Conservation (phyloP, 2,113 vertebrate genomes). For the Gnathonemus longibarbis region DNA sequence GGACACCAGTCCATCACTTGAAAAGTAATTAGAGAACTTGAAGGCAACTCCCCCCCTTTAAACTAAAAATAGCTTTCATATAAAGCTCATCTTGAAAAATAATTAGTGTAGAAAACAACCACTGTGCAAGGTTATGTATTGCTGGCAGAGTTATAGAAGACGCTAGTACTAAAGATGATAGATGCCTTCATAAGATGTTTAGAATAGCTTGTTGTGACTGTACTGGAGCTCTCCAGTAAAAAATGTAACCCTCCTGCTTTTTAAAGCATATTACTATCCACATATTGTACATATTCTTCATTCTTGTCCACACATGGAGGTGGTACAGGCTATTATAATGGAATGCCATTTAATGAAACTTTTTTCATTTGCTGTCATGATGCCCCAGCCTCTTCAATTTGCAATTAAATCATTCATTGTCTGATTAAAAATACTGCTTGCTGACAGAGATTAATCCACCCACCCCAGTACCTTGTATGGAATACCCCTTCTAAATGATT, state of each 20-base stretch:
- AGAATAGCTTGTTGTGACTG: background rate
- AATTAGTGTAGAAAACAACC: background rate
- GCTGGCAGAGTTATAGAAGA: background rate
- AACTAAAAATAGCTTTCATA: background rate
- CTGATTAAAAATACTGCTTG: background rate
- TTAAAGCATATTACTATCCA: background rate
- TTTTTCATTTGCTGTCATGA: background rate
- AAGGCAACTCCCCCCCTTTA: background rate
- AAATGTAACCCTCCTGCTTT: background rate
- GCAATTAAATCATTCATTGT: background rate
- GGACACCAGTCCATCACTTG: background rate
- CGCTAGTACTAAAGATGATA: background rate
- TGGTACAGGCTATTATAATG: background rate
- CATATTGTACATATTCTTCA: background rate
- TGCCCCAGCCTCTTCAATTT: background rate
- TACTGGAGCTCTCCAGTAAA: background rate
- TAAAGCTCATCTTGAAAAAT: background rate
- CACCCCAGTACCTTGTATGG: background rate
- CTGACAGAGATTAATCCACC: background rate
- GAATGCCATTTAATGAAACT: background rate
- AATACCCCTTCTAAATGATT: background rate
- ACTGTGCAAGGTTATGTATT: background rate
- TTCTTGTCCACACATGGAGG: background rate
- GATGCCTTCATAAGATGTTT: background rate
- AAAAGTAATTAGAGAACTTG: background rate